Evolutionary conservation across 1,140 invertebrate genomes (phyloP).

Genomic region (Aphaenogaster rudis): DNA sequence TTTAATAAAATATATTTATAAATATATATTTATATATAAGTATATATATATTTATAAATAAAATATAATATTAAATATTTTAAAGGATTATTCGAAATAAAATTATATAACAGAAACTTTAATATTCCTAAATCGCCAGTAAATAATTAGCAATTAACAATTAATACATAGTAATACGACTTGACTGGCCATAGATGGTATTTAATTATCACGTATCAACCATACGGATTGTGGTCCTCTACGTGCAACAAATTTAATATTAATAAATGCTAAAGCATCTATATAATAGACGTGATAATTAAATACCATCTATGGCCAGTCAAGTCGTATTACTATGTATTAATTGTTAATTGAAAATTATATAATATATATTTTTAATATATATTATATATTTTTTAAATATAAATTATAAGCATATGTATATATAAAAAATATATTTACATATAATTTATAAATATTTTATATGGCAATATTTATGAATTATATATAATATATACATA

Average conservation of each 20-base stretch:
- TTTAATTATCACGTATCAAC: too few relatives aligned
- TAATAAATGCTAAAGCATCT: too few relatives aligned
- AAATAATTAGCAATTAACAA: too few relatives aligned
- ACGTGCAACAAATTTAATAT: too few relatives aligned
- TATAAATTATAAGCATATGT: not conserved
- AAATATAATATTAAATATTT: conserved; percentile 4
- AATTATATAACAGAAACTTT: not conserved
- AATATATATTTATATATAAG: not conserved
- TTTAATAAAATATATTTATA: not conserved
- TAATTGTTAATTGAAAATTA: not conserved
- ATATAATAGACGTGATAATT: too few relatives aligned
- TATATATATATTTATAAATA: not conserved
- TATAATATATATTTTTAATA: not conserved
- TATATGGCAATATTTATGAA: conserved; percentile 18
- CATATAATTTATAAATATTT: conserved; percentile 36
- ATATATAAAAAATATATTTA: conserved; percentile 5
- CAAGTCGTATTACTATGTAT: too few relatives aligned
- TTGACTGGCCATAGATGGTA: too few relatives aligned
- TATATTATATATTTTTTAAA: not conserved
- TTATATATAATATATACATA: conserved; percentile 21
- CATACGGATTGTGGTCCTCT: too few relatives aligned
- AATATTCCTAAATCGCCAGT: too few relatives aligned
- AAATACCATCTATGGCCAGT: too few relatives aligned
- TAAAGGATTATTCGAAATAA: not conserved
- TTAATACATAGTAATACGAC: too few relatives aligned